Base-by-base conservation (phyloP, 1,140 invertebrate species). In the Pogonomyrmex californicus region DNA sequence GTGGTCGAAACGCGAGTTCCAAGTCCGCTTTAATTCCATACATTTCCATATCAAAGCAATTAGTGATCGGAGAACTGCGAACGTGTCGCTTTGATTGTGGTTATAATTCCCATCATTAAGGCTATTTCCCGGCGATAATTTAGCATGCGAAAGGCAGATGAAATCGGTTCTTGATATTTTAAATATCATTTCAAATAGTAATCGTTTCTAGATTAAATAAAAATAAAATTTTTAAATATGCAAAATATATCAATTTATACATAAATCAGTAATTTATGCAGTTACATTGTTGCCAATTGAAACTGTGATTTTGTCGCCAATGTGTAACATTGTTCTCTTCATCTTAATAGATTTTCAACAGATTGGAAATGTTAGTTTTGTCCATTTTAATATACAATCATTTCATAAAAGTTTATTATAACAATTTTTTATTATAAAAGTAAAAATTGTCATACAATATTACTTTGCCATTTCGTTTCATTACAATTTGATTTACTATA, bases 31-130 rank as follows among this genome's bases (percentile, higher is more conserved):
- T 17, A 23, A 51, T 65, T 79, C 60, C 14, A 66, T 66, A 17
- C 36, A 66, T 79, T 79, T 54, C 47, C 77, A 79, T 54, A 65
- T 2, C 60, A 38, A 51, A 12, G 47, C 47, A 79, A 66, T 79
- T 79, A 79, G 47, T n/a, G 36, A n/a, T 47, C 36, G 66, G 44
- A 51, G 36, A 23, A 38, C 44, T 36, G 60, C 33, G 76, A 62
- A 33, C 14, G 41, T 30, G 36, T 77, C 56, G 60, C 65, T 51
- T 44, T 36, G 47, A 7, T n/a, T 44, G 44, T 23, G 17, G 44
- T 54, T 12, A 41, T 33, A 65, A 51, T 23, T 23, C 23, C 23
- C 23, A 23, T 79, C 62, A 47, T 78, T 23, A 12, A 38, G 36
- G 33, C 44, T 38, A 54, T 79, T 79, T 66, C 23, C 33, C 14